These are phyloP conservation scores for Stigmatopora argus DNA, from an alignment of 2,113 vertebrate species.

Conservation along the genomic window DNA sequence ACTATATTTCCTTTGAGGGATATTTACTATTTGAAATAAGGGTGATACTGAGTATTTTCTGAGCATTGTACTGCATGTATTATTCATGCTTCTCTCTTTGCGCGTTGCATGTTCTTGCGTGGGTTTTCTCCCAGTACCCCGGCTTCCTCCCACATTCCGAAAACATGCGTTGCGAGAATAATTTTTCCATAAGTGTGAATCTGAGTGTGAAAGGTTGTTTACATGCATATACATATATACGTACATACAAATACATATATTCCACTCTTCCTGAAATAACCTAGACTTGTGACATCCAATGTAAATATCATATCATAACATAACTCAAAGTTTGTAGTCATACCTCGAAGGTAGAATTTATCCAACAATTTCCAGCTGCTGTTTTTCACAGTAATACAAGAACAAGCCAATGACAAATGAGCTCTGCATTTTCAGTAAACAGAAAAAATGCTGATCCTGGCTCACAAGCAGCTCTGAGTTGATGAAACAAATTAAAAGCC, in stretches of 20 bases:
- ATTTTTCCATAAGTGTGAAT: not conserved
- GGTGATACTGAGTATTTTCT: not conserved
- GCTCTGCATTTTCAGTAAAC: constrained; percentile 1
- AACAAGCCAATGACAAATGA: not conserved
- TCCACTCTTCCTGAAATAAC: too few species aligned
- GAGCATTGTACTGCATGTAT: not conserved
- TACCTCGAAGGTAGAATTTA: not conserved
- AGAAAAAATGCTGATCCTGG: constrained; percentile 1
- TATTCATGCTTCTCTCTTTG: not conserved
- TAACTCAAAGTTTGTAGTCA: not conserved
- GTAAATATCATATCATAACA: not conserved
- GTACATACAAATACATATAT: too few species aligned
- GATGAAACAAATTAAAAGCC: constrained; percentile 3
- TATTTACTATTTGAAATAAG: constrained; percentile 28
- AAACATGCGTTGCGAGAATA: not conserved
- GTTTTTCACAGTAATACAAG: not conserved
- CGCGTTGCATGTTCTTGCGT: not conserved
- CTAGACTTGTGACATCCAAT: not conserved
- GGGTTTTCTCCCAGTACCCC: not conserved
- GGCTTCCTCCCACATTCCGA: not conserved
- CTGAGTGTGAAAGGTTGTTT: not conserved
- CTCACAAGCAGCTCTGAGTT: not conserved
- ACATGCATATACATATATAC: not conserved
- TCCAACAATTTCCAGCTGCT: not conserved
- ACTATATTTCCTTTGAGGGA: constrained; percentile 11